Percentiles rank a stretch among this genome's conserved stretches.
Evolutionary conservation across 2,113 vertebrate genomes (phyloP).

Genomic region (Micromys minutus): DNA sequence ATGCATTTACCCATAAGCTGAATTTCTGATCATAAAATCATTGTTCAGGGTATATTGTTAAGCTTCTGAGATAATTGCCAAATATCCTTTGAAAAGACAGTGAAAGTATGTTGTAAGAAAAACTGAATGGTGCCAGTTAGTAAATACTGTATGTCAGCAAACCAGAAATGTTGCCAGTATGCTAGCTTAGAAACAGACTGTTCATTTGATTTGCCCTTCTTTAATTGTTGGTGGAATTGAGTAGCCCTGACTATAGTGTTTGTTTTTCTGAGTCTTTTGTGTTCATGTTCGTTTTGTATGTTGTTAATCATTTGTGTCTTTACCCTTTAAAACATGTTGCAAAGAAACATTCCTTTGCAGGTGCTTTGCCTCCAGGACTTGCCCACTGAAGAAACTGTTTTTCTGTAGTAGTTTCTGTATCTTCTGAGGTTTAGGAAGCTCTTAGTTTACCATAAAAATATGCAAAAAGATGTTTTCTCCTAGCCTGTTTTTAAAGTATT

Average conservation of each 20-base stretch:
- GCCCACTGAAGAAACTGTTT: constrained; percentile 16
- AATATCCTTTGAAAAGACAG: constrained; percentile 19
- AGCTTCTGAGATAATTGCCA: constrained; percentile 13
- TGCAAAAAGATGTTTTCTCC: constrained; percentile 50
- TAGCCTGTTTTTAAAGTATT: constrained; percentile 52
- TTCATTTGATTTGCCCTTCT: constrained; percentile 44
- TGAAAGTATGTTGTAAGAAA: constrained; percentile 36
- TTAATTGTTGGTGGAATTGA: constrained; percentile 42
- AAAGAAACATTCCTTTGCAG: background rate
- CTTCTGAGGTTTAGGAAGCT: constrained; percentile 25
- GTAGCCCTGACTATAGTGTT: background rate
- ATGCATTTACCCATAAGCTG: background rate
- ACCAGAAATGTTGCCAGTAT: background rate
- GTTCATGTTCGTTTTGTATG: background rate
- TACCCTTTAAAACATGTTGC: background rate
- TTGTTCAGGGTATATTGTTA: background rate
- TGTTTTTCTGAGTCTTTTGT: constrained; percentile 43
- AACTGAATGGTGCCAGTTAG: background rate
- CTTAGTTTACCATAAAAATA: constrained; percentile 1
- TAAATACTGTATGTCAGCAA: background rate
- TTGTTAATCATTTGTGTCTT: constrained; percentile 20
- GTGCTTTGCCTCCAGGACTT: constrained; percentile 11
- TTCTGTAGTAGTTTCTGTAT: too few species aligned
- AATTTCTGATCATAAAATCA: constrained; percentile 48
- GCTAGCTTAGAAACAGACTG: constrained; percentile 6